A percentile compares a stretch with the other conserved stretches of the same genome.
phyloP scores from a whole-genome alignment of 2,888 invertebrate genomes.

The Tortrix viridana region DNA sequence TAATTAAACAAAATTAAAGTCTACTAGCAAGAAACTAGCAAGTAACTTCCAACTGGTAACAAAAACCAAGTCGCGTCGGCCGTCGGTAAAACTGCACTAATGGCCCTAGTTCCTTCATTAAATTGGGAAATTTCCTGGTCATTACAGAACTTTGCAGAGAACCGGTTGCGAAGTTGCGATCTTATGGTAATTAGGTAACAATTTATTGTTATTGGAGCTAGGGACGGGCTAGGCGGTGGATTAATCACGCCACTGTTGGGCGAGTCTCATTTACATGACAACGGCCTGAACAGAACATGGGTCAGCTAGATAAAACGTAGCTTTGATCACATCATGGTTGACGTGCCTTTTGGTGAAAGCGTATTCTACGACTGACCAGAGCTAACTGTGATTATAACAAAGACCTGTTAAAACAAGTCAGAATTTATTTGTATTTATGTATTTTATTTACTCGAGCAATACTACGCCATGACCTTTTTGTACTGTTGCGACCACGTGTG shows the following conservation, averaged over 20 bases:
- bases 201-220: constrained; percentile 42
- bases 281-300: constrained; percentile 43
- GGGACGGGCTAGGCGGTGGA: constrained; percentile 31
- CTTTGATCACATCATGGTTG: constrained; percentile 21
- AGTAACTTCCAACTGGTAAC: background rate
- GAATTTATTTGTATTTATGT: too few species aligned
- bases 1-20: background rate
- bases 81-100: constrained; percentile 23
- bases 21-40: background rate
- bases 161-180: constrained; percentile 37
- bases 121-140: constrained; percentile 19
- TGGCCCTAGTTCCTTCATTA: constrained; percentile 9
- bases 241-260: constrained; percentile 43
- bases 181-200: constrained; percentile 42
- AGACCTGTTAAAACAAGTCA: too few species aligned
- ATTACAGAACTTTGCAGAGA: constrained; percentile 21
- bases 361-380: too few species aligned
- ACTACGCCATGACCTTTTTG: too few species aligned
- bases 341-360: background rate
- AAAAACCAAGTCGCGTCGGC: constrained; percentile 13
- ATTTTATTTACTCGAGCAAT: too few species aligned
- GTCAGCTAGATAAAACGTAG: constrained; percentile 44
- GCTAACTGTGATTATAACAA: too few species aligned
- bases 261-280: constrained; percentile 53
- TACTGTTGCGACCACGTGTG: too few species aligned